These are phyloP conservation scores for Temnothorax curvispinosus DNA, from an alignment of 1,140 invertebrate genomes.

Conservation along the genomic window DNA sequence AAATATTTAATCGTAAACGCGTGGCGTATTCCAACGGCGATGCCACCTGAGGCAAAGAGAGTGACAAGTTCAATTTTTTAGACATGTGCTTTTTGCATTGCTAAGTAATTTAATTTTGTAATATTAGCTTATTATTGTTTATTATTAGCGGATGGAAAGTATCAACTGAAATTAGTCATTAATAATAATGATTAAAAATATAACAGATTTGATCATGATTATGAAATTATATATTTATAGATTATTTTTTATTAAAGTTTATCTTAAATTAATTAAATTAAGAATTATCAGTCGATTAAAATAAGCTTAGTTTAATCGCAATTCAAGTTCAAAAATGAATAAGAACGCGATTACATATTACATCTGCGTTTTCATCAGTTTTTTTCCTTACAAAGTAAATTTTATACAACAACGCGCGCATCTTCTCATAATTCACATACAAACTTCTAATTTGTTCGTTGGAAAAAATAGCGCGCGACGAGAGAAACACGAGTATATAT, in stretches of 20 bases:
- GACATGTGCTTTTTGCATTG: conserved; percentile 11
- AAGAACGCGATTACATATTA: not conserved
- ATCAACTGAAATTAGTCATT: not conserved
- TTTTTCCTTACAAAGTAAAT: not conserved
- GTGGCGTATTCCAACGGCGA: not conserved
- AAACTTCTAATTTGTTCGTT: not conserved
- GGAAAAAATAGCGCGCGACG: not conserved
- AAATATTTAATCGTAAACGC: conserved; percentile 68
- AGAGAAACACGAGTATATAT: not conserved
- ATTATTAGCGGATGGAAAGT: not conserved
- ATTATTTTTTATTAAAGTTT: not conserved
- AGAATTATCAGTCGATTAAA: not conserved
- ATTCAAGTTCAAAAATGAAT: not conserved
- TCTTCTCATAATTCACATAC: conserved; percentile 1
- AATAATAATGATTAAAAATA: not conserved
- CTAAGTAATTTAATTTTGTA: not conserved
- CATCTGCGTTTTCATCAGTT: not conserved
- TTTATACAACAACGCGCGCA: not conserved
- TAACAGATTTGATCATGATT: not conserved
- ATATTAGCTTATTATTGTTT: not conserved
- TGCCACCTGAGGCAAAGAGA: conserved; percentile 11
- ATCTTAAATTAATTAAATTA: not conserved
- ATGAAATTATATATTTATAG: not conserved
- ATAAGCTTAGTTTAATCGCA: not conserved
- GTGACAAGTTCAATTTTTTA: conserved; percentile 50